Conservation (phyloP, 2,113 vertebrate species). For the Cariama cristata region DNA sequence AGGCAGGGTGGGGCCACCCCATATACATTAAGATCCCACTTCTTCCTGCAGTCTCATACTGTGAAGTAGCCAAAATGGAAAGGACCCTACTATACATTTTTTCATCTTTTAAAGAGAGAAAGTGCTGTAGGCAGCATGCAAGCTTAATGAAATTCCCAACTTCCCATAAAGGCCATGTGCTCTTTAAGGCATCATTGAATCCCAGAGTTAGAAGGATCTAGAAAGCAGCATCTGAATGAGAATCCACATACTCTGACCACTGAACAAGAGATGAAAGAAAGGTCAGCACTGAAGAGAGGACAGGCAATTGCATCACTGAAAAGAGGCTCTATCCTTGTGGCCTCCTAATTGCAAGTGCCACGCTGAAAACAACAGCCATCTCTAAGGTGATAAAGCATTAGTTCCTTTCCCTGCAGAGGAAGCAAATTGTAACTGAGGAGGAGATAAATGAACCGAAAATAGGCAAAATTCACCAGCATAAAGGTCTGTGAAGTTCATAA, state of each 20-base stretch:
- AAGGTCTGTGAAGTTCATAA: background rate
- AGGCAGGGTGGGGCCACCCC: background rate
- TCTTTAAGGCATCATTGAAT: background rate
- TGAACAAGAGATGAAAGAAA: background rate
- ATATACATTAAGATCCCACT: background rate
- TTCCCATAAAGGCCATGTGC: background rate
- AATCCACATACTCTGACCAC: accelerated
- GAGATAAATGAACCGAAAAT: background rate
- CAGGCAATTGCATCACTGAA: background rate
- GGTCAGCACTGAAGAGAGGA: background rate
- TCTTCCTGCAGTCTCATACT: background rate
- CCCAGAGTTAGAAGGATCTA: background rate
- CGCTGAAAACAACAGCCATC: background rate
- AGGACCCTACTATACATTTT: background rate
- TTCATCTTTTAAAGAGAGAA: background rate
- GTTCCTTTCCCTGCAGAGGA: background rate
- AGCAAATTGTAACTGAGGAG: background rate
- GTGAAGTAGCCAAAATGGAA: background rate
- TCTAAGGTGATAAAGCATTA: background rate
- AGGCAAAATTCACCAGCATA: background rate
- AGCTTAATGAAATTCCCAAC: background rate
- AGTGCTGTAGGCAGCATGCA: background rate
- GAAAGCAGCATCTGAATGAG: background rate
- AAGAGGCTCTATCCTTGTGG: background rate
- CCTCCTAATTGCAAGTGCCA: background rate